Conservation (phyloP, 2,888 invertebrate genomes). For the Chironomus riparius region DNA sequence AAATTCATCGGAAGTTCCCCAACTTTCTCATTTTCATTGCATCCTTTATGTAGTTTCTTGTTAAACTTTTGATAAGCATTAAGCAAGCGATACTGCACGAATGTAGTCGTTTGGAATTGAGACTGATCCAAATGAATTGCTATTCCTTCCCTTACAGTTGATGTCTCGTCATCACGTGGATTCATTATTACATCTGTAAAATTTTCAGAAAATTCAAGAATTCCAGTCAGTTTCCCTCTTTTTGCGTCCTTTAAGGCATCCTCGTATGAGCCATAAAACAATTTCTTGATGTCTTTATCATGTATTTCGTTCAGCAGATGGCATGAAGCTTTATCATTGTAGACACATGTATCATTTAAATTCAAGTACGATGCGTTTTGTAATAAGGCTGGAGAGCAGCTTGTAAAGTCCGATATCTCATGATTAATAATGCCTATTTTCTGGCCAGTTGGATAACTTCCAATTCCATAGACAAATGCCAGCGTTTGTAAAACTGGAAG, state of each 20-base stretch:
- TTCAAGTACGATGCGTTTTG: background rate
- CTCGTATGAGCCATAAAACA: background rate
- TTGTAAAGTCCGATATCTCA: background rate
- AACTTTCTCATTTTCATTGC: background rate
- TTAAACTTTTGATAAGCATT: background rate
- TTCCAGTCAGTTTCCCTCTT: background rate
- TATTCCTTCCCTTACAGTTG: background rate
- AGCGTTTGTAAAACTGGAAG: background rate
- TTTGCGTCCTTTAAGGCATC: background rate
- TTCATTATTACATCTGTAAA: background rate
- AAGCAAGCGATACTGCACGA: background rate
- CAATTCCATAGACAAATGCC: background rate
- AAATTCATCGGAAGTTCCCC: background rate
- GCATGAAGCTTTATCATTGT: background rate
- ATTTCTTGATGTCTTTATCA: background rate
- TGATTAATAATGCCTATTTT: slow-evolving; percentile 7
- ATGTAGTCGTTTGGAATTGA: background rate
- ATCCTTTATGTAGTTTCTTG: background rate
- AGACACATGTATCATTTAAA: background rate
- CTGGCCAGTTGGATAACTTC: background rate
- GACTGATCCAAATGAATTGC: slow-evolving; percentile 11
- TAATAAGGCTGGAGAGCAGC: background rate
- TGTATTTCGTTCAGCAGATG: background rate
- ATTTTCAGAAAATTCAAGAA: background rate
- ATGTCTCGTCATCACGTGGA: too few relatives aligned